A percentile compares a stretch with the other conserved stretches of the same genome.
phyloP scores from a whole-genome alignment of 2,888 invertebrate species.

The Dusona sp. region DNA sequence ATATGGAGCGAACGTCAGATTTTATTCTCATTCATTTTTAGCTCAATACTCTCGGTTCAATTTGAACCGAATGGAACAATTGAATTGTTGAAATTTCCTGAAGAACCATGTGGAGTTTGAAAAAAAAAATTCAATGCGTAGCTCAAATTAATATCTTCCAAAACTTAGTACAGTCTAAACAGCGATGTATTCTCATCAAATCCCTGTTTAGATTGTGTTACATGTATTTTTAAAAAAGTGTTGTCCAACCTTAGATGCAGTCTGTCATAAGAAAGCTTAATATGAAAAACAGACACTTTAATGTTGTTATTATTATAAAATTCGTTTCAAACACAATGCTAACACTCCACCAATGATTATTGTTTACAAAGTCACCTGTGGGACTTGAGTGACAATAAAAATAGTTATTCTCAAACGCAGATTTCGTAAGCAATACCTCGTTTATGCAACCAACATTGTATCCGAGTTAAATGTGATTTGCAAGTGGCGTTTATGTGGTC shows the following conservation, averaged over 20 bases:
- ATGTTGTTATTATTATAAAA: not conserved
- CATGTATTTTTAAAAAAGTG: not conserved
- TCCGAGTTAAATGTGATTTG: slow-evolving; percentile 2
- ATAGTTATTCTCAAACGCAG: not conserved
- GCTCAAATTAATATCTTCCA: no score
- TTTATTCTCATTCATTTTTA: not conserved
- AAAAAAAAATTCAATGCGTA: not conserved
- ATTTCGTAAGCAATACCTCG: not conserved
- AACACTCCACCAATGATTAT: not conserved
- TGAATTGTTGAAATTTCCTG: not conserved
- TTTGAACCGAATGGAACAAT: not conserved
- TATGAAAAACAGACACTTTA: not conserved
- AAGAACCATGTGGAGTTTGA: not conserved
- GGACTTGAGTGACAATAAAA: not conserved
- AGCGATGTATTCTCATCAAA: not conserved
- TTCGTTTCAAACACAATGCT: no score
- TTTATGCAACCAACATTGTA: not conserved
- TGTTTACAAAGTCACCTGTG: not conserved
- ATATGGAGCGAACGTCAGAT: not conserved
- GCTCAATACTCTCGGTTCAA: not conserved
- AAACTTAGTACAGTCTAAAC: not conserved
- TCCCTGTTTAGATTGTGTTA: not conserved
- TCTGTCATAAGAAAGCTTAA: not conserved
- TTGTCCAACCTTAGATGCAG: not conserved
- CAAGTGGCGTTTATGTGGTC: not conserved